Evolutionary conservation across 2,888 invertebrate genomes (phyloP).

Genomic region (Dicyrtoma fusca): DNA sequence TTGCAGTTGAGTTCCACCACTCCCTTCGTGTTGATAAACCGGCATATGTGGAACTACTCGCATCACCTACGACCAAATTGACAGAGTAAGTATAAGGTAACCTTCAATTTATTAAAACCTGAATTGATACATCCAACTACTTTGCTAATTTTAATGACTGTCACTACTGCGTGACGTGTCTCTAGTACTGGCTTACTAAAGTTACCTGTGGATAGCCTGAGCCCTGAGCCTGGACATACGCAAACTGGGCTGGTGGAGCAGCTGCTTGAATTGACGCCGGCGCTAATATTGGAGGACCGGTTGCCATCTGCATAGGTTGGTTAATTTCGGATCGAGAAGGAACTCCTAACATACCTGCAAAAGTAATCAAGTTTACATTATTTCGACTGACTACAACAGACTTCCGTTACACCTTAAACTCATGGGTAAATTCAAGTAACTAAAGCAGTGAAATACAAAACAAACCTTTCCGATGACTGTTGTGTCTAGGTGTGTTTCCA

Average conservation of each 20-base stretch:
- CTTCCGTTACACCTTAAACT: too few relatives aligned
- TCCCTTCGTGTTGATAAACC: slow-evolving; percentile 48
- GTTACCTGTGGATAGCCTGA: slow-evolving; percentile 14
- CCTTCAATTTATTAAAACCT: too few relatives aligned
- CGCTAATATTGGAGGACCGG: slow-evolving; percentile 82
- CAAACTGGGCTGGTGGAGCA: slow-evolving; percentile 63
- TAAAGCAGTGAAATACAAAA: background rate
- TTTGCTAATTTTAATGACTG: background rate
- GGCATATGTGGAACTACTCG: slow-evolving; percentile 46
- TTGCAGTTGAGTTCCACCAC: slow-evolving; percentile 51
- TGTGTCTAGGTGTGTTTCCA: slow-evolving; percentile 51
- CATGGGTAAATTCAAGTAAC: too few relatives aligned
- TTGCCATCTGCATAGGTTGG: slow-evolving; percentile 80
- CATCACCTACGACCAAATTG: slow-evolving; percentile 16
- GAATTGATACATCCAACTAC: background rate
- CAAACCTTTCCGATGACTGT: slow-evolving; percentile 46
- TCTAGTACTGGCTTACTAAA: background rate
- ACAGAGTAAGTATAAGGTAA: background rate
- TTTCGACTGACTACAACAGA: too few relatives aligned
- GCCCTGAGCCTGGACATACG: slow-evolving; percentile 59
- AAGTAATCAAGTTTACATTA: background rate
- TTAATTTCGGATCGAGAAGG: slow-evolving; percentile 64
- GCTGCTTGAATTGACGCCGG: slow-evolving; percentile 73
- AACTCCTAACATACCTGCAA: slow-evolving; percentile 41
- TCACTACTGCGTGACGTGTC: background rate